Base-by-base conservation (phyloP, 2,797 vertebrate species). In the Netta rufina region DNA sequence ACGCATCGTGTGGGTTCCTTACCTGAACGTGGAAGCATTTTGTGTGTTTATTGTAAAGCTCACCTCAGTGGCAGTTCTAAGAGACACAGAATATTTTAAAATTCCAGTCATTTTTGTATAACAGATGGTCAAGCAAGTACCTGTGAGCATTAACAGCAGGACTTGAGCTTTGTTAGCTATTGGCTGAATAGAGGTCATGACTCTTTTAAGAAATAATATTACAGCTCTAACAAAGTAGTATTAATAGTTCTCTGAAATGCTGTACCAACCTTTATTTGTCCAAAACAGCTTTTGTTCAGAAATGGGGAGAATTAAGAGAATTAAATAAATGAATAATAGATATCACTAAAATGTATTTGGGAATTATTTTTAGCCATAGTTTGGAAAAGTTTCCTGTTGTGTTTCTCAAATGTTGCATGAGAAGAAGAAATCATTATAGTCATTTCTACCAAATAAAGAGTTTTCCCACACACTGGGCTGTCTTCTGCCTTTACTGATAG, bases 51-150 rank as follows among this genome's bases (percentile, higher is more conserved):
- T 88, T 89, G 57, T 76, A 82, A 90, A 58, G 33, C 80, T 94
- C 27, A 57, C 39, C 66, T 82, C 69, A n/a, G 69, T 87, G 74
- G 67, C 77, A 91, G 87, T 79, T 90, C 66, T 36, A 27, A 67
- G 54, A 71, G 39, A 53, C 32, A 11, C 2, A 0, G 24, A 93
- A 41, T 84, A 38, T 51, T 65, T 76, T 74, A 5, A 87, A 87
- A 72, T 84, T 81, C 65, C 45, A 74, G 69, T 67, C 70, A 9
- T 39, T 82, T 78, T 54, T 87, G 82, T 45, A 49, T 71, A 95
- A 91, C 95, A 96, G 95, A 97, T 96, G 95, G 92, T 80, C 53
- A 62, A 91, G 85, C 90, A 84, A 65, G 94, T 84, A 75, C 91
- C 71, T 33, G 11, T 39, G 58, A 94, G 84, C 91, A 65, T 57